Base-by-base conservation (phyloP, 2,797 vertebrate species). In the Rhodeus uyekii region DNA sequence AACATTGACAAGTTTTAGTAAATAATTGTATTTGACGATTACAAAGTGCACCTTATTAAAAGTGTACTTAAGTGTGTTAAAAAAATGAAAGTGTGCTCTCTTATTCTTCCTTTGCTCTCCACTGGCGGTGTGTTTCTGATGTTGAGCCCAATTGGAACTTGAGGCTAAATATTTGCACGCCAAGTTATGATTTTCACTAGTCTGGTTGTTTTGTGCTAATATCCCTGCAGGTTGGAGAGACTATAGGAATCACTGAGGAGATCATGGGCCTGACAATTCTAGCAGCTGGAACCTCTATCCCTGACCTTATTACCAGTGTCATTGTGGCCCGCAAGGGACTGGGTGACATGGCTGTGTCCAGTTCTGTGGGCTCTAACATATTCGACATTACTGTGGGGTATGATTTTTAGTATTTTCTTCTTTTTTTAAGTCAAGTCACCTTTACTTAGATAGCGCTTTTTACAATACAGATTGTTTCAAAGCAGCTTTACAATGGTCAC, bases 291-390 rank as follows among this genome's bases (percentile, higher is more conserved):
- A 98, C 97, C 0, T 98, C 97, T 22, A 98, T 98, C 90, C 97
- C 97, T 1, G 97, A 98, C 90, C 96, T 98, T 71, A 98, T 98
- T 93, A 98, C 97, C 89, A 98, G 97, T 3, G 97, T 98, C 82
- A 98, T 98, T 0, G 97, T 98, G 22, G 97, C 97, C 18, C 92
- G 96, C 8, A 98, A 98, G 85, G 97, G 97, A 75, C 85, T 98
- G 22, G 97, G 97, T 0, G 97, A 98, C 92, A 98, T 98, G 97
- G 97, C 97, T 0, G 97, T 98, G 86, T 98, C 97, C 87, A 98
- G 97, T 72, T 98, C 97, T 0, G 97, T 98, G 75, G 97, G 97
- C 82, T 97, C 96, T 78, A 98, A 98, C 88, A 98, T 98, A 91
- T 98, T 98, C 0, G 97, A 98, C 82, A 98, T 98, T 91, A 98